Evolutionary conservation across 53 echinoderm and acorn worm genomes (phyloP).

Genomic region (Holothuria leucospilota): DNA sequence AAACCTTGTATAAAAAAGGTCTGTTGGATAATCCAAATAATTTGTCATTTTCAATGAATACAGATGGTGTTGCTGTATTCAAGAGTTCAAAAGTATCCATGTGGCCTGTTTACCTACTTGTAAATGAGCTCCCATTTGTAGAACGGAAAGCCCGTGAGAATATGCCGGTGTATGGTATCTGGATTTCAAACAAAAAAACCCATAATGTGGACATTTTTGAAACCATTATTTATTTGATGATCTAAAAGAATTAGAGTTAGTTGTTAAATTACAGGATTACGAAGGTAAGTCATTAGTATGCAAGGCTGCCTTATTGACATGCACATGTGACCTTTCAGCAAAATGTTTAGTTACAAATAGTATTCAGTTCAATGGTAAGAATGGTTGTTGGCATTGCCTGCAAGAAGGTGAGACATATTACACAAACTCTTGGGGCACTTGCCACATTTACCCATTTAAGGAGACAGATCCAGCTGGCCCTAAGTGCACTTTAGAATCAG

Average conservation of each 20-base stretch:
- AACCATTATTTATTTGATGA: constrained; percentile 49
- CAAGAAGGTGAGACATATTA: constrained; percentile 47
- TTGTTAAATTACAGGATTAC: constrained; percentile 27
- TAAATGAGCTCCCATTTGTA: constrained; percentile 55
- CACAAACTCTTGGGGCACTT: constrained; percentile 55
- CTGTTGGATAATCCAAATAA: constrained; percentile 52
- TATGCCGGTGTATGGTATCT: constrained; percentile 48
- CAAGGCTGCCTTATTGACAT: constrained; percentile 40
- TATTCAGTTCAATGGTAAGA: constrained; percentile 63
- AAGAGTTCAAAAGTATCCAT: constrained; percentile 59
- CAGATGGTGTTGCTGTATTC: constrained; percentile 52
- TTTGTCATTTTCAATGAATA: constrained; percentile 58
- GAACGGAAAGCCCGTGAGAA: constrained; percentile 45
- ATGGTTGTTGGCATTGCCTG: constrained; percentile 57
- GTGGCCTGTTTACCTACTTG: constrained; percentile 58
- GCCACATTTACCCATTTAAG: constrained; percentile 49
- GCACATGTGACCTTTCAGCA: constrained; percentile 63
- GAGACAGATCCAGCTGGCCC: constrained; percentile 49
- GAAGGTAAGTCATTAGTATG: constrained; percentile 27
- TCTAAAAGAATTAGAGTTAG: constrained; percentile 39
- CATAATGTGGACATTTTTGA: constrained; percentile 59
- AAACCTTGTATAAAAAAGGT: constrained; percentile 33
- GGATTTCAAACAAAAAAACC: constrained; percentile 48
- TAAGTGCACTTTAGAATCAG: constrained; percentile 4
- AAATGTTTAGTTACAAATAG: constrained; percentile 51